A percentile compares a stretch with the other conserved stretches of the same genome.
Conservation (phyloP, 2,888 invertebrate genomes). For the Ctenicera cuprea region DNA sequence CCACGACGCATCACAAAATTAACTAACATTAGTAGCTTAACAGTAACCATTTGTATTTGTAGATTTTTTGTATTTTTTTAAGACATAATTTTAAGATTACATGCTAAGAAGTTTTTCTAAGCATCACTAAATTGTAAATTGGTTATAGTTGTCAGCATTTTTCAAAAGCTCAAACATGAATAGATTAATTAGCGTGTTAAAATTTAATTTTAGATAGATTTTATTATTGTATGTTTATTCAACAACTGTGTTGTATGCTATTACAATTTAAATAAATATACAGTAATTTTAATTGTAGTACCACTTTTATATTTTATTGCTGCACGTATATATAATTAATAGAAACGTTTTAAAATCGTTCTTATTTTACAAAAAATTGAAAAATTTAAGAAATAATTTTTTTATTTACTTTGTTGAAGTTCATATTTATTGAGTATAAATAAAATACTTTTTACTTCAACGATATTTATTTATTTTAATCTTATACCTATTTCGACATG, state of each 20-base stretch:
- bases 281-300: constrained; percentile 69
- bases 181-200: constrained; percentile 63
- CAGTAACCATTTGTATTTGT: constrained; percentile 62
- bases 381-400: no score
- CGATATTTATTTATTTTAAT: no score
- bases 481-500: no score
- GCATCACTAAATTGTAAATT: constrained; percentile 63
- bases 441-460: no score
- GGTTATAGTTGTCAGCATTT: constrained; percentile 61
- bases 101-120: constrained; percentile 58
- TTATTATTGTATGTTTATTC: constrained; percentile 68
- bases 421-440: no score
- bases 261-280: constrained; percentile 71
- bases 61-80: constrained; percentile 73
- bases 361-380: no score
- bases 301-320: not conserved
- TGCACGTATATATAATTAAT: no score
- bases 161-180: constrained; percentile 55
- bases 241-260: constrained; percentile 73
- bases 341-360: no score
- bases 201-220: constrained; percentile 69
- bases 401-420: no score
- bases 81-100: constrained; percentile 67
- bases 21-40: constrained; percentile 64
- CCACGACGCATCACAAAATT: constrained; percentile 69